These are phyloP conservation scores for Lethenteron camtschaticum DNA, from an alignment of 2,113 vertebrate species.

Conservation along the genomic window DNA sequence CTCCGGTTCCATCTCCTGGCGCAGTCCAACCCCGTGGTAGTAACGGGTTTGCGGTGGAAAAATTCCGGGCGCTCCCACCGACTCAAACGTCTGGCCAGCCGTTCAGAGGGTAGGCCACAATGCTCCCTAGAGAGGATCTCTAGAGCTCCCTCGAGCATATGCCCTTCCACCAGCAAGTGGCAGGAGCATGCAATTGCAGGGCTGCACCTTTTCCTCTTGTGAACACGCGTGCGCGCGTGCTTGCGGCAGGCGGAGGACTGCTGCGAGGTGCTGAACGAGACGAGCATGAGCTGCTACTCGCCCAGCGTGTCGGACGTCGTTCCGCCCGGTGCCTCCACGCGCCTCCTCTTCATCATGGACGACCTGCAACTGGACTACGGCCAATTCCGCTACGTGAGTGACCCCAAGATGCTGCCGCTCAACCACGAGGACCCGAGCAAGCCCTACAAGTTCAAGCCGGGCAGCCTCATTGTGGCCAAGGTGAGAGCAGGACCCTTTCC, in stretches of 20 bases:
- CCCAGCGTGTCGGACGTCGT: neutral
- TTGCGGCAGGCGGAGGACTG: neutral
- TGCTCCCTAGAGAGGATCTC: no score
- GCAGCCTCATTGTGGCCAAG: constrained; percentile 33
- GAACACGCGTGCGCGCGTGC: neutral
- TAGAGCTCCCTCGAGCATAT: no score
- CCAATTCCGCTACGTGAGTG: constrained; percentile 27
- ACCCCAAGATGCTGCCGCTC: constrained; percentile 24
- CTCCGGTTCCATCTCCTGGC: no score
- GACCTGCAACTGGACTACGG: constrained; percentile 36
- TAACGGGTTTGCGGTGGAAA: no score
- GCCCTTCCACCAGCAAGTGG: no score
- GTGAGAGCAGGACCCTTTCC: constrained; percentile 14
- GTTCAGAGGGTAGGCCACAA: no score
- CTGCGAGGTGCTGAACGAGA: constrained; percentile 3
- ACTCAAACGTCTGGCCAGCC: no score
- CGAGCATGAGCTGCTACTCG: neutral
- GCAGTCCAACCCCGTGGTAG: no score
- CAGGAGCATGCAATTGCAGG: no score
- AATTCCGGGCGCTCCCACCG: no score
- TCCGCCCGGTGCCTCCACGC: constrained; percentile 13
- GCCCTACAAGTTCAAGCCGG: constrained; percentile 31
- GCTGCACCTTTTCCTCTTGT: neutral
- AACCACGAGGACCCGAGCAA: constrained; percentile 15
- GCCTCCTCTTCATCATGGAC: constrained; percentile 45